phyloP scores from a whole-genome alignment of 2,888 invertebrate species.

The Acanthopleura granulata region DNA sequence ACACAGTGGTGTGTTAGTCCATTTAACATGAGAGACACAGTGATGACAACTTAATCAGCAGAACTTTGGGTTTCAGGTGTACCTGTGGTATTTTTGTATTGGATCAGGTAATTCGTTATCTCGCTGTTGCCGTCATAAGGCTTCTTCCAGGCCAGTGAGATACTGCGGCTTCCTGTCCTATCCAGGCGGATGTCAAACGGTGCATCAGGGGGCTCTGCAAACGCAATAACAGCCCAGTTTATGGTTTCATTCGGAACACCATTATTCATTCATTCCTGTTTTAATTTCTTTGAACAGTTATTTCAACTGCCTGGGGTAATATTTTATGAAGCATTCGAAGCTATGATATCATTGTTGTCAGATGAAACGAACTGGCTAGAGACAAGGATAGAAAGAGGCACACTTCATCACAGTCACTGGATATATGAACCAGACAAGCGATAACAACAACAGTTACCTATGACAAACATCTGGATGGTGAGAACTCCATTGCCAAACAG shows the following conservation, averaged over 20 bases:
- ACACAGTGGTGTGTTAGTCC: neutral
- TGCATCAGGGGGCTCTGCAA: constrained; percentile 86
- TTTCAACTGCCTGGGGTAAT: too few relatives aligned
- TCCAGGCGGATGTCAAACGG: constrained; percentile 88
- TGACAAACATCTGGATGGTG: constrained; percentile 89
- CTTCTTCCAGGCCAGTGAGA: constrained; percentile 89
- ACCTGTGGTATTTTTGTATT: constrained; percentile 84
- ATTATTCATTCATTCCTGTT: too few relatives aligned
- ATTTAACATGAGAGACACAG: too few relatives aligned
- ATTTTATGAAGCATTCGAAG: too few relatives aligned
- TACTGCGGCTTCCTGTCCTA: constrained; percentile 86
- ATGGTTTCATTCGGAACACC: too few relatives aligned
- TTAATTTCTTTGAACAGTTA: too few relatives aligned
- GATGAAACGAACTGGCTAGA: too few relatives aligned
- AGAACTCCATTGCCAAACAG: constrained; percentile 91
- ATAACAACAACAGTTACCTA: constrained; percentile 75
- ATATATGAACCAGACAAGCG: neutral
- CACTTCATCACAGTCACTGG: too few relatives aligned
- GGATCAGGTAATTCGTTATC: constrained; percentile 88
- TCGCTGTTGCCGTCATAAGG: constrained; percentile 82
- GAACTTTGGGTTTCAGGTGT: neutral
- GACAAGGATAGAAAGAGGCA: too few relatives aligned
- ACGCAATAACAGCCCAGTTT: too few relatives aligned
- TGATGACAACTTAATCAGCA: neutral
- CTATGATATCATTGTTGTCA: too few relatives aligned